Evolutionary conservation across 2,113 vertebrate genomes (phyloP), one percentile per base, ranked within the genome.

Genomic region (Osmerus eperlanus): DNA sequence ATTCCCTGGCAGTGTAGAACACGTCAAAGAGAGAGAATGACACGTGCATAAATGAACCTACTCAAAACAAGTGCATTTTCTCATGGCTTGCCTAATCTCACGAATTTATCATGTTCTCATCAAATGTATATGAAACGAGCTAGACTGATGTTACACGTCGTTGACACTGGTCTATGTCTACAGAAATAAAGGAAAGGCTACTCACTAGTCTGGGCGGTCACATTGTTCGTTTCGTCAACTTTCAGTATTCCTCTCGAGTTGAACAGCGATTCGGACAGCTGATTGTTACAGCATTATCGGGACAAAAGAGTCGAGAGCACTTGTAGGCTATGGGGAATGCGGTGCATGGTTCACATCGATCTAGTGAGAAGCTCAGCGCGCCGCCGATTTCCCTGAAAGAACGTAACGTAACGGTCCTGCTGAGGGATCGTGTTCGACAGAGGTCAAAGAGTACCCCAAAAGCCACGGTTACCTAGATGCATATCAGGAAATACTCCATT

Each of bases 371-470:
- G 41, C 55, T 56, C 54, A 16, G 70, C 59, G 41, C 68, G 70
- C 47, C 16, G 53, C 67, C 18, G 16, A 23, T 72, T 64, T 19
- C 67, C 23, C 36, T 52, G 63, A 62, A 62, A 65, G 62, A 72
- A 70, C 65, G 72, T 56, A 72, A 70, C 65, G 72, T 56, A 70
- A 74, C 76, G 64, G 72, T 64, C 63, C 19, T 64, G 51, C 68
- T 15, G 74, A 77, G 74, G 68, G 68, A 81, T 78, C 51, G 72
- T 68, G 32, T 74, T 77, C 68, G 55, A 66, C 69, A 72, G 70
- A 78, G 79, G 72, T 78, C 79, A 74, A 61, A 63, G 63, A 56
- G 54, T 18, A n/a, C 8, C 41, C 41, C 41, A 47, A 47, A 47
- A 47, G 41, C 41, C 9, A 9, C 41, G 7, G 41, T 47, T 47